Percentiles rank a stretch among this genome's conserved stretches.
Conservation (phyloP, 1,140 invertebrate genomes). For the Semibalanus balanoides region DNA sequence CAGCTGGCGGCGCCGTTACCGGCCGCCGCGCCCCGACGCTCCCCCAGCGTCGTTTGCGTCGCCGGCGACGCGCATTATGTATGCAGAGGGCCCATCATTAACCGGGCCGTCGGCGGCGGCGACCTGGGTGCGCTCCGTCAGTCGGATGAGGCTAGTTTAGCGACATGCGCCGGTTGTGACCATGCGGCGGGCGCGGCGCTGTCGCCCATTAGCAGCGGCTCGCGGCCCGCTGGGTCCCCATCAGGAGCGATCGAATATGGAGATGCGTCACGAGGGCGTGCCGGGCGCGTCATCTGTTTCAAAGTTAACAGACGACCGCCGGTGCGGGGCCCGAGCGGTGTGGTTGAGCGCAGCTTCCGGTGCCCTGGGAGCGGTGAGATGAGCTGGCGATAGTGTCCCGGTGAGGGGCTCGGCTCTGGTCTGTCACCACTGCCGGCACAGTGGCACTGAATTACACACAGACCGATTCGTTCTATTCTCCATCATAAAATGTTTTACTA, state of each 20-base stretch:
- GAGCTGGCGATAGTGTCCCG: no score
- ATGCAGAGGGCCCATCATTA: not conserved
- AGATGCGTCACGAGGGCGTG: not conserved
- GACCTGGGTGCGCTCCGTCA: not conserved
- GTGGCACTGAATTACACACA: constrained; percentile 7
- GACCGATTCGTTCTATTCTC: no score
- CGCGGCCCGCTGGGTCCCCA: not conserved
- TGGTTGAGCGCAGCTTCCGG: not conserved
- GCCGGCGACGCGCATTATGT: not conserved
- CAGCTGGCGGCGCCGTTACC: no score
- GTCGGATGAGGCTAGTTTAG: not conserved
- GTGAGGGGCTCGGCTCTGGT: constrained; percentile 37
- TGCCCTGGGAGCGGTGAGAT: constrained; percentile 23
- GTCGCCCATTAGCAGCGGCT: not conserved
- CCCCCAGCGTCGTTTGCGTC: no score
- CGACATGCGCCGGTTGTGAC: not conserved
- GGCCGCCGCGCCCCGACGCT: no score
- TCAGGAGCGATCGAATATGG: not conserved
- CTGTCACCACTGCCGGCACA: not conserved
- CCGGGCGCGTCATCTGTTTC: not conserved
- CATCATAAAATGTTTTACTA: no score
- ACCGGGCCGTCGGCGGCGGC: not conserved
- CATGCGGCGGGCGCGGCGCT: not conserved
- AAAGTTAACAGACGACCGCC: not conserved
- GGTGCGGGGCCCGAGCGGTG: not conserved